A percentile compares a stretch with the other conserved stretches of the same genome.
Evolutionary conservation across 2,888 invertebrate species (phyloP).

Genomic region (Tachina fera): DNA sequence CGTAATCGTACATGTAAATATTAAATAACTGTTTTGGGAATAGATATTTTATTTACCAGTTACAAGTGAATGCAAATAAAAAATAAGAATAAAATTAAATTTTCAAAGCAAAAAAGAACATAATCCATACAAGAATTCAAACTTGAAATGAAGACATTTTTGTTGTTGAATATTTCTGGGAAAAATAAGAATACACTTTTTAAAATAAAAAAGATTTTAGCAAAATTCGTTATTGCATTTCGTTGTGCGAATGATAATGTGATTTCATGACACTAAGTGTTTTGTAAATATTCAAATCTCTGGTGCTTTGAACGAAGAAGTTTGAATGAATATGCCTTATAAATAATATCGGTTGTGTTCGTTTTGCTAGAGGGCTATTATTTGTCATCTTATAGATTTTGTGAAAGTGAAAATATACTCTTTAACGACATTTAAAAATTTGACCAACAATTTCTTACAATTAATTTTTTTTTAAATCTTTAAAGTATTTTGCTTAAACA

Average conservation of each 20-base stretch:
- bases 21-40: conserved; percentile 56
- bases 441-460: no score
- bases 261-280: neutral
- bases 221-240: neutral
- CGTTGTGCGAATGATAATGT: neutral
- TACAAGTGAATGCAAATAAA: conserved; percentile 26
- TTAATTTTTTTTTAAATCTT: no score
- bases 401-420: no score
- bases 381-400: no score
- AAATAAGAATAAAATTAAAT: neutral
- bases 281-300: neutral
- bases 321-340: neutral
- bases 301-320: neutral
- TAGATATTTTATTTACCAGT: conserved; percentile 35
- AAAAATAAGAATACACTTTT: no score
- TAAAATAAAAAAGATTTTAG: no score
- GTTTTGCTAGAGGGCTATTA: no score
- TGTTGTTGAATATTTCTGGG: neutral
- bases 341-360: neutral
- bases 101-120: neutral
- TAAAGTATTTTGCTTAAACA: no score
- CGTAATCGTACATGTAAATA: conserved; percentile 27
- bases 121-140: conserved; percentile 2
- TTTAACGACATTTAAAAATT: no score
- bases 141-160: conserved; percentile 11